A percentile compares a stretch with the other conserved stretches of the same genome.
Evolutionary conservation across 2,797 vertebrate genomes (phyloP).

Genomic region (Chrysolophus pictus): DNA sequence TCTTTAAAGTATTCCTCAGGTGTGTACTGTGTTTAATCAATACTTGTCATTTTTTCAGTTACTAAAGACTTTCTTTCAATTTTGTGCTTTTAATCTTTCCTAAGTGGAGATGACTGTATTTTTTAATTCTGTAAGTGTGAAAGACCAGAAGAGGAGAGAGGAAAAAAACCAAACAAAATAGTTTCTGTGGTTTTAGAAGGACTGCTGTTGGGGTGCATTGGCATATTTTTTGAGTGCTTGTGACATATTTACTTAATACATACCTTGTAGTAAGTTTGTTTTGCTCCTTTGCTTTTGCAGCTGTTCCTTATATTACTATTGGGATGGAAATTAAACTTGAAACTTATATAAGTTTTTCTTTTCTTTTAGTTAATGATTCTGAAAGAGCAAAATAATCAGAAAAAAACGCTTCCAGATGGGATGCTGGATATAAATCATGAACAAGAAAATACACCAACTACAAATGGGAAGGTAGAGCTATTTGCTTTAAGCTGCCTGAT

Average conservation of each 20-base stretch:
- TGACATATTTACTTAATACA: background rate
- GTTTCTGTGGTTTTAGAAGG: background rate
- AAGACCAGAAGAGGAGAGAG: background rate
- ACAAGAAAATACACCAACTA: constrained; percentile 85
- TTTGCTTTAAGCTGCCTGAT: background rate
- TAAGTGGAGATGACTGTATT: background rate
- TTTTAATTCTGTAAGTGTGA: background rate
- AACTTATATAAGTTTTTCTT: constrained; percentile 29
- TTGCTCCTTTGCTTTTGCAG: constrained; percentile 1
- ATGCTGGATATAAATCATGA: constrained; percentile 87
- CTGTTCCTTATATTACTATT: constrained; percentile 2
- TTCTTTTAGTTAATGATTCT: constrained; percentile 88
- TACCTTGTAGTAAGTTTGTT: constrained; percentile 16
- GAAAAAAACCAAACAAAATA: background rate
- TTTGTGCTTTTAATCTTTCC: background rate
- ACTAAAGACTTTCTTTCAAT: background rate
- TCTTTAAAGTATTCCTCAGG: background rate
- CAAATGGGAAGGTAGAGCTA: constrained; percentile 89
- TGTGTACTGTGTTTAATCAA: background rate
- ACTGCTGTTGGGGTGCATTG: background rate
- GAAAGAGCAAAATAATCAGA: constrained; percentile 93
- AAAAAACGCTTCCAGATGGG: constrained; percentile 87
- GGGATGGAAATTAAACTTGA: constrained; percentile 10
- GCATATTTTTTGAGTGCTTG: background rate
- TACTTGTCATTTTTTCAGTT: background rate